Evolutionary conservation across 2,113 vertebrate species (phyloP).

Genomic region (Trogon melanurus): DNA sequence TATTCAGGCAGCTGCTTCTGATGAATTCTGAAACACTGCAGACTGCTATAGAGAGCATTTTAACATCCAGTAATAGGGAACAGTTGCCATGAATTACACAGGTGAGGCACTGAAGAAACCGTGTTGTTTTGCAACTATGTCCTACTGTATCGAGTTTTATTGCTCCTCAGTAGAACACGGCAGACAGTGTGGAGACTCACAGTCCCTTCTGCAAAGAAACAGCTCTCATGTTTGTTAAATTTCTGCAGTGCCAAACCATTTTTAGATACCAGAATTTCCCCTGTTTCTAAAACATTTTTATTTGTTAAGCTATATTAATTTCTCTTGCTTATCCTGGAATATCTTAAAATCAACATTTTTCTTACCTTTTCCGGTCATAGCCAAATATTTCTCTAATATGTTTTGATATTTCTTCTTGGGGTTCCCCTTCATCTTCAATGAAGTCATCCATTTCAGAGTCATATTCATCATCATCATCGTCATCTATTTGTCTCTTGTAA

Average conservation of each 20-base stretch:
- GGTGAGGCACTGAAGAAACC: neutral
- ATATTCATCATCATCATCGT: constrained; percentile 89
- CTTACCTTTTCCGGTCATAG: constrained; percentile 89
- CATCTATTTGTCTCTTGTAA: constrained; percentile 81
- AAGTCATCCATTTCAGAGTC: constrained; percentile 99
- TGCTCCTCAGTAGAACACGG: neutral
- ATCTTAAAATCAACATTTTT: neutral
- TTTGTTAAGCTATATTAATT: neutral
- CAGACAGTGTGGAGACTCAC: neutral
- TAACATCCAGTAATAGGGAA: neutral
- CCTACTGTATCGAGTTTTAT: neutral
- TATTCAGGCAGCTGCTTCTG: neutral
- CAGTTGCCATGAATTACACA: neutral
- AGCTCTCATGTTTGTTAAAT: neutral
- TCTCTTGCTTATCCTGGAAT: neutral
- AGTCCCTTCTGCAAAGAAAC: neutral
- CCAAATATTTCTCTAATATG: constrained; percentile 98
- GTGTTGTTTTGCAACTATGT: neutral
- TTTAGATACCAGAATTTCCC: neutral
- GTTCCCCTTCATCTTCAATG: constrained; percentile 92
- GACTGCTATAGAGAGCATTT: neutral
- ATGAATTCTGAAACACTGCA: neutral
- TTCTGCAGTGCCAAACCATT: neutral
- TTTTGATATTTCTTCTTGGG: constrained; percentile 91
- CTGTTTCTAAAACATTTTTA: neutral